A percentile compares a stretch with the other conserved stretches of the same genome.
Conservation (phyloP, 2,797 vertebrate genomes). For the Ptychobarbus kaznakovi region DNA sequence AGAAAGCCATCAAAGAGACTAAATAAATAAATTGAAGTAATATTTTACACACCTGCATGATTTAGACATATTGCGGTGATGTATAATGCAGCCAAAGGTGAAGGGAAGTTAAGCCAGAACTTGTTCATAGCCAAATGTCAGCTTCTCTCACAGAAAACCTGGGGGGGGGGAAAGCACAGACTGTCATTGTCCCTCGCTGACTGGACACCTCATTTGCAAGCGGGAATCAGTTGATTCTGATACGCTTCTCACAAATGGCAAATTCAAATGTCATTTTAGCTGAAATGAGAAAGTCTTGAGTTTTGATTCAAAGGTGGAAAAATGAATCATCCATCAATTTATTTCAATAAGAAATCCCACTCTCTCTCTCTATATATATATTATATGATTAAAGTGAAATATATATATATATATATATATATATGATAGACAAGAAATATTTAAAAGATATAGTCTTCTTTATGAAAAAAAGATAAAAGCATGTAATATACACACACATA, state of each 20-base stretch:
- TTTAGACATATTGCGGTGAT: constrained; percentile 60
- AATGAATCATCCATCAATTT: no score
- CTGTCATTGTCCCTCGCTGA: constrained; percentile 1
- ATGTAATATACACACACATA: no score
- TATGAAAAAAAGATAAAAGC: no score
- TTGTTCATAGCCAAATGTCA: constrained; percentile 63
- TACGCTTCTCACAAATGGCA: constrained; percentile 7
- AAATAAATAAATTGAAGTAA: constrained; percentile 6
- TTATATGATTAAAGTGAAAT: no score
- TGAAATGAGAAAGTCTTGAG: constrained; percentile 9
- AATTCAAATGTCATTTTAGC: constrained; percentile 30
- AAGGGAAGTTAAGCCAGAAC: constrained; percentile 37
- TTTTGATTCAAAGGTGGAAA: neutral
- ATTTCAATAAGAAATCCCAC: no score
- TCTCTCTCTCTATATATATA: no score
- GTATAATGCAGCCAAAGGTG: constrained; percentile 62
- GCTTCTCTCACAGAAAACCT: constrained; percentile 54
- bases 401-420: no score
- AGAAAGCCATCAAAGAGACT: constrained; percentile 3
- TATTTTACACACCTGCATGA: constrained; percentile 71
- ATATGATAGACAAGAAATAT: no score
- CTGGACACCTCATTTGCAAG: constrained; percentile 1
- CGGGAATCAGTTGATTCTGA: constrained; percentile 16
- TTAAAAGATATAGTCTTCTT: no score
- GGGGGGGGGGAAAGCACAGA: neutral